Evolutionary conservation across 2,797 vertebrate species (phyloP), one percentile per base, ranked within the genome.

Genomic region (Catamblyrhynchus diadema): DNA sequence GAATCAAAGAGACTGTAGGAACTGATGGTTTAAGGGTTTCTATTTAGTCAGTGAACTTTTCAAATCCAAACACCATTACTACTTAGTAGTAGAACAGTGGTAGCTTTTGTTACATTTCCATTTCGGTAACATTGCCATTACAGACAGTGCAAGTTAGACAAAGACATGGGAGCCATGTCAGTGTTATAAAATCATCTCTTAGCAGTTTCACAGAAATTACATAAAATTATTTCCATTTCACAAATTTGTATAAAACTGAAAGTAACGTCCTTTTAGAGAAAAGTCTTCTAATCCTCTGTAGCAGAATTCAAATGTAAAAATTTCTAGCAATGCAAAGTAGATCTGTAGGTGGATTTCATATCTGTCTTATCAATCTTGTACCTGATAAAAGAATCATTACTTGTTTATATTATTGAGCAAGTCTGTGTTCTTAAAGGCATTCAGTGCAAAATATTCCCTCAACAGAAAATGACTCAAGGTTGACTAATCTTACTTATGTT

Each of bases 271-370:
- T 91, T 87, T 74, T 42, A 72, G 28, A 91, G 48, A 95, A 93
- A 96, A 86, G 22, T 75, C 48, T 86, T 79, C 67, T 95, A 90
- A 91, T 87, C 53, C 60, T 75, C 84, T 88, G 62, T 37, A 70
- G 78, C 69, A 74, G 53, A 74, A 85, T 95, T 90, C 81, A 93
- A 93, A 89, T 82, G 47, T 88, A 96, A 95, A 95, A 82, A 44
- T 17, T 81, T 79, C 51, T 57, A 85, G 60, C 60, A 95, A 88
- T 42, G 70, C 27, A 37, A 71, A 86, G 47, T 48, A 82, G 69
- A 65, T 82, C 39, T 65, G 71, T 78, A 94, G 83, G 59, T 90
- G 87, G 61, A 91, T 93, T 97, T 97, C 60, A 69, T 66, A 80
- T 53, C 32, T 79, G 42, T 70, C 45, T 57, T 94, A 94, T 59